Percentiles rank a stretch among this genome's conserved stretches.
phyloP scores from a whole-genome alignment of 2,113 vertebrate genomes.

The Actenoides lindsayi region DNA sequence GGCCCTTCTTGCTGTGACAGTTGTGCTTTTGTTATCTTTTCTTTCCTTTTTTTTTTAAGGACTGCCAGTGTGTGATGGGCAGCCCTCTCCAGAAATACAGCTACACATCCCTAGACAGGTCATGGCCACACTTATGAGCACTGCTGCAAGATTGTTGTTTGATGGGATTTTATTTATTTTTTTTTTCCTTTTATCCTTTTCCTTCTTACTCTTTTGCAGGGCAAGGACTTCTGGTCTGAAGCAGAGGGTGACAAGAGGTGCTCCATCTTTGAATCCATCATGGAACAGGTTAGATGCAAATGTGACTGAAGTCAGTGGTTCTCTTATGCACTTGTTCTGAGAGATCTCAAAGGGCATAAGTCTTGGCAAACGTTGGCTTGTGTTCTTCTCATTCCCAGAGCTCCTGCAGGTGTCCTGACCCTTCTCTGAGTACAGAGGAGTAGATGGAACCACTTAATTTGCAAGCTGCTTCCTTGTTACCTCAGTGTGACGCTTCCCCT shows the following conservation, averaged over 20 bases:
- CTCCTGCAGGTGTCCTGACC: background rate
- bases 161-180: background rate
- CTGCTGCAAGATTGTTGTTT: background rate
- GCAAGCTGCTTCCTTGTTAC: background rate
- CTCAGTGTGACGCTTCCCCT: background rate
- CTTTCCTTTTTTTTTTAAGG: background rate
- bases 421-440: background rate
- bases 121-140: background rate
- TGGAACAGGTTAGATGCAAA: slow-evolving; percentile 56
- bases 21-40: background rate
- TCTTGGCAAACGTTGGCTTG: background rate
- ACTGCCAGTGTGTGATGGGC: background rate
- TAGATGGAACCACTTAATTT: background rate
- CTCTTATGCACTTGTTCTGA: background rate
- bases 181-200: background rate
- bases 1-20: background rate
- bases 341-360: background rate
- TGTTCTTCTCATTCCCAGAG: background rate
- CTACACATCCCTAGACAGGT: background rate
- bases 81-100: background rate
- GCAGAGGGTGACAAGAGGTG: background rate
- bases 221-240: background rate
- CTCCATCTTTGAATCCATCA: background rate
- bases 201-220: slow-evolving; percentile 1
- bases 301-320: background rate